Base-by-base conservation (phyloP, 1,140 invertebrate genomes). In the Drosophila suzukii region DNA sequence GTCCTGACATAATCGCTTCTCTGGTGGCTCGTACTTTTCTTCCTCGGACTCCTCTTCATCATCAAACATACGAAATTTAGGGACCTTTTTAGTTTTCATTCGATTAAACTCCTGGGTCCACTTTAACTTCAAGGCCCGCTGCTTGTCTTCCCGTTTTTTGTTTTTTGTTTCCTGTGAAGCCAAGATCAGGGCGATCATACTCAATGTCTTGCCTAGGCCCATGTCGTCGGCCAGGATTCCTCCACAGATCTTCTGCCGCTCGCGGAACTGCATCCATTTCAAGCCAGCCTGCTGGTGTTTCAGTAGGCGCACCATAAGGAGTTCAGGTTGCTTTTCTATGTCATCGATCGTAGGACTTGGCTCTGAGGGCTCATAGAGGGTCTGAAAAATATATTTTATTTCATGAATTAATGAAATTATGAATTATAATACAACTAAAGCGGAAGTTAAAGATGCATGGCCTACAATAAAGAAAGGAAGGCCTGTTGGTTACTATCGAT, bases 191-290 rank as follows among this genome's bases (percentile, higher is more conserved):
- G 97, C 94, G 66, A 99, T 97, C 95, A 98, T 97, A 0, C 96
- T 97, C 1, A 99, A 92, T 0, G 98, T 99, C 93, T 99, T 98
- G 3, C 81, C 81, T n/a, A 85, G 32, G 5, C 81, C 81, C 81
- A 84, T 84, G n/a, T 84, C 81, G 4, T 84, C 81, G 6, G 77
- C 81, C 13, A 84, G 43, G 7, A 84, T 84, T 8, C 81, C 81
- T 6, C 81, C 81, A 6, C 54, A 17, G 10, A 82, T 60, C 7
- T 13, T 93, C 90, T 98, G 96, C 0, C 46, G 51, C 17, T 99
- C 98, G 43, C 98, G 93, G 96, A 97, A 98, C 3, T 94, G 63
- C 46, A 99, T 92, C 98, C 98, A 99, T 12, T 95, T 94, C 0
- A 99, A 93, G 0, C 96, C 97, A 32, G 13, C 8, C 12, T 70